These are phyloP conservation scores for Paramisgurnus dabryanus DNA, from an alignment of 2,113 vertebrate species.

Conservation along the genomic window DNA sequence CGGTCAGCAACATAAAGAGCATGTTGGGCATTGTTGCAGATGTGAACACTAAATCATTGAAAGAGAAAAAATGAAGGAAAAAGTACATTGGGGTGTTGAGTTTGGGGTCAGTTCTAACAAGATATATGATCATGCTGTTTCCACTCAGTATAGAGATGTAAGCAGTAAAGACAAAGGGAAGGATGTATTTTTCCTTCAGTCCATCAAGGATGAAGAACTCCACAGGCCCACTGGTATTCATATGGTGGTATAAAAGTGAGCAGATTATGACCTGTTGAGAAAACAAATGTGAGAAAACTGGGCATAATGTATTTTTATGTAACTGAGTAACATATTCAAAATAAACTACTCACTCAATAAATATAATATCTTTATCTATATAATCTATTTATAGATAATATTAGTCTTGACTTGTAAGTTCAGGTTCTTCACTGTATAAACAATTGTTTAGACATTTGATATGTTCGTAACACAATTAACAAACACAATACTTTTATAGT, in stretches of 20 bases:
- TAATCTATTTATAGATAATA: not conserved
- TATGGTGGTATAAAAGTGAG: not conserved
- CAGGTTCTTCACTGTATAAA: too few relatives aligned
- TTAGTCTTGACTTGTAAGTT: not conserved
- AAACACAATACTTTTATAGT: too few relatives aligned
- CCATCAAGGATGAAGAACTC: conserved; percentile 62
- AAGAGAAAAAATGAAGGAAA: conserved; percentile 73
- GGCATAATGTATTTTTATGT: too few relatives aligned
- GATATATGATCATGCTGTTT: conserved; percentile 67
- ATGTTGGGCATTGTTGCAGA: conserved; percentile 65
- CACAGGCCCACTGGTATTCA: conserved; percentile 25
- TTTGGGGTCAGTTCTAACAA: conserved; percentile 60
- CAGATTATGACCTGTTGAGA: not conserved
- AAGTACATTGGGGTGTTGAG: conserved; percentile 68
- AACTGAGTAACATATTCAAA: not conserved
- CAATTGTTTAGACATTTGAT: too few relatives aligned
- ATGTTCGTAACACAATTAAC: too few relatives aligned
- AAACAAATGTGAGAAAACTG: not conserved
- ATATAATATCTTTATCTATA: too few relatives aligned
- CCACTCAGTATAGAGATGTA: conserved; percentile 64
- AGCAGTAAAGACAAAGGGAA: conserved; percentile 61
- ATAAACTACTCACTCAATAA: not conserved
- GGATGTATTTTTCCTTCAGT: conserved; percentile 47
- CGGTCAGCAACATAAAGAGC: conserved; percentile 59
- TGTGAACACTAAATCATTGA: conserved; percentile 67